Conservation (phyloP, 2,888 invertebrate genomes). For the Drosophila kambysellisi region DNA sequence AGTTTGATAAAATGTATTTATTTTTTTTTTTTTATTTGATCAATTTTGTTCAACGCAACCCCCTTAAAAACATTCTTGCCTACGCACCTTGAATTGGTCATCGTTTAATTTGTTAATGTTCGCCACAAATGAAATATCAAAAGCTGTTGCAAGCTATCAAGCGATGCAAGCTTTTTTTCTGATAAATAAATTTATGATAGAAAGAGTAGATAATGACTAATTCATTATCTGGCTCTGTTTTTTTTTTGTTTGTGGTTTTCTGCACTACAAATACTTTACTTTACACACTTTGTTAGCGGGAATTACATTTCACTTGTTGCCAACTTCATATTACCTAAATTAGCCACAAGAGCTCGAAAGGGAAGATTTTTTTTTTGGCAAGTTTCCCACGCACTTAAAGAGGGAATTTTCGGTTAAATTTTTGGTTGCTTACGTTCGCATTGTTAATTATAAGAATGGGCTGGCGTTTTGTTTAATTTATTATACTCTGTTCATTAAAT, state of each 20-base stretch:
- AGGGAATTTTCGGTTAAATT: slow-evolving; percentile 4
- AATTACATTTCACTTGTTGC: neutral
- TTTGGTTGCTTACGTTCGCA: slow-evolving; percentile 14
- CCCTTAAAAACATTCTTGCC: neutral
- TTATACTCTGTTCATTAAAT: neutral
- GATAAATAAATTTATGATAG: neutral
- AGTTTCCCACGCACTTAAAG: slow-evolving; percentile 3
- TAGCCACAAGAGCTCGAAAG: neutral
- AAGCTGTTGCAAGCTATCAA: slow-evolving; percentile 12
- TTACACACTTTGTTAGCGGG: neutral
- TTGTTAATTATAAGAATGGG: slow-evolving; percentile 11
- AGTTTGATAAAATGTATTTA: neutral
- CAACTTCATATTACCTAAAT: slow-evolving; percentile 3
- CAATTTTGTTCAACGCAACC: neutral
- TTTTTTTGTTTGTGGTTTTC: neutral
- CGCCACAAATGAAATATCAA: slow-evolving; percentile 9
- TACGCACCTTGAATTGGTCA: slow-evolving; percentile 7
- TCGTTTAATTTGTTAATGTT: neutral
- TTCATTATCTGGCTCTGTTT: neutral
- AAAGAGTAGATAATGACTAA: neutral
- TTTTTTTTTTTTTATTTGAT: neutral
- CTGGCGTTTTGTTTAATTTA: slow-evolving; percentile 4
- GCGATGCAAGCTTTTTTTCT: neutral
- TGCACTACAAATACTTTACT: neutral
- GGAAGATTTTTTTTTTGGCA: neutral